Base-by-base conservation (phyloP, 2,888 invertebrate species). In the Oegoconia quadripuncta region DNA sequence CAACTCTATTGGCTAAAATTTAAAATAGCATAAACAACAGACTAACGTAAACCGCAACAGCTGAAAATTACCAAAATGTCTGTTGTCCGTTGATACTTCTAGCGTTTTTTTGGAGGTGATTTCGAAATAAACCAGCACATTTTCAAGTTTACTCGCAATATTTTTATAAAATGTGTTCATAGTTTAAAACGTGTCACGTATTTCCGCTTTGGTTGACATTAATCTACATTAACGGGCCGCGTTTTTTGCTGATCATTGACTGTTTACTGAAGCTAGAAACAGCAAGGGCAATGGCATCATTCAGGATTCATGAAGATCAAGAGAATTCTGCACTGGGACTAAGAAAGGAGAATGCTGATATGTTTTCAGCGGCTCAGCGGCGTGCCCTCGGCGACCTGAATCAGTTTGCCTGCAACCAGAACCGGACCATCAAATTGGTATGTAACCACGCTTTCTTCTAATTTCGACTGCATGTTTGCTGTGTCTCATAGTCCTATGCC, bases 281-380 rank as follows among this genome's bases (percentile, higher is more conserved):
- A 71, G 62, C 68, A 52, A 59, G 60, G 52, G 68, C 72, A 78
- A 93, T 94, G 94, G 93, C 93, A 77, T 89, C 90, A 56, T 92
- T 94, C 76, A 90, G 91, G 79, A 92, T 94, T 66, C 92, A 92
- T 77, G 91, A 93, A 76, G 94, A 94, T 79, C 91, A 92, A 74
- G 94, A 94, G 81, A 95, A 95, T 78, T 84, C 90, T 55, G 70
- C 86, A 48, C 65, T 87, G 53, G 84, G 82, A 45, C 73, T 84
- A 35, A 79, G 82, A 52, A 90, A 90, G 70, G 90, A 90, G 48
- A 87, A 77, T 61, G 72, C 77, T 49, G 86, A 86, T 42, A 57
- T 83, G 48, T 83, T 83, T 68, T 60, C 80, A 34, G 61, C 69
- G 37, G 79, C 86, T 54, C 92, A 91, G 73, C 88, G 92, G 55